phyloP scores from a whole-genome alignment of 2,888 invertebrate species.

The Vesta saturnalis region DNA sequence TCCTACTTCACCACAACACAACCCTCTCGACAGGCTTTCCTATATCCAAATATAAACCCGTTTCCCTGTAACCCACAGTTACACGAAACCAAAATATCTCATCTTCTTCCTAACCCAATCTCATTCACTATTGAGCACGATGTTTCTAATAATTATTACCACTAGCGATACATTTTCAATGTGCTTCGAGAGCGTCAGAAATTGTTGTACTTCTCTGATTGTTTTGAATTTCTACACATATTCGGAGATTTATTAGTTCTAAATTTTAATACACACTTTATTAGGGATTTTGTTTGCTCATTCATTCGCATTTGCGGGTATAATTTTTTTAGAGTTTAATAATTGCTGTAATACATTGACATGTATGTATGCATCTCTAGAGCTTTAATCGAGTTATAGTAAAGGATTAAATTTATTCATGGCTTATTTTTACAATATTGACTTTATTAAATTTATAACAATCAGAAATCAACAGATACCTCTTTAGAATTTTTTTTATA shows the following conservation, averaged over 20 bases:
- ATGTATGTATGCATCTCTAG: not conserved
- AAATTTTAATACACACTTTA: conserved; percentile 16
- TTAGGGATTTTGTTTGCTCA: conserved; percentile 5
- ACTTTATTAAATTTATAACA: too few relatives aligned
- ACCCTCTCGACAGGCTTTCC: conserved; percentile 34
- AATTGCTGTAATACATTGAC: too few relatives aligned
- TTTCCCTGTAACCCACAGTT: conserved; percentile 21
- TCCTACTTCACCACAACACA: conserved; percentile 27
- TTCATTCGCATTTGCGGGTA: not conserved
- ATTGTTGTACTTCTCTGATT: conserved; percentile 6
- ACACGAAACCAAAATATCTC: conserved; percentile 31
- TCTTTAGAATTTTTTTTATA: too few relatives aligned
- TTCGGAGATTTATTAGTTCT: conserved; percentile 15
- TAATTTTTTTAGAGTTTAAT: too few relatives aligned
- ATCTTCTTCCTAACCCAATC: conserved; percentile 32
- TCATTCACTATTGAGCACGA: conserved; percentile 30
- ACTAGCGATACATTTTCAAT: conserved; percentile 23
- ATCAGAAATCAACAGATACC: too few relatives aligned
- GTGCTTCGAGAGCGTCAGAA: conserved; percentile 13
- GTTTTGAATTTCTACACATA: conserved; percentile 15
- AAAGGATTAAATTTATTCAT: too few relatives aligned
- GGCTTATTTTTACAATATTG: too few relatives aligned
- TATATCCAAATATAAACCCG: conserved; percentile 30
- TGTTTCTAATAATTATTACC: conserved; percentile 34
- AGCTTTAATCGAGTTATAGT: not conserved